Conservation (phyloP, 2,113 vertebrate species). For the Alectura lathami region DNA sequence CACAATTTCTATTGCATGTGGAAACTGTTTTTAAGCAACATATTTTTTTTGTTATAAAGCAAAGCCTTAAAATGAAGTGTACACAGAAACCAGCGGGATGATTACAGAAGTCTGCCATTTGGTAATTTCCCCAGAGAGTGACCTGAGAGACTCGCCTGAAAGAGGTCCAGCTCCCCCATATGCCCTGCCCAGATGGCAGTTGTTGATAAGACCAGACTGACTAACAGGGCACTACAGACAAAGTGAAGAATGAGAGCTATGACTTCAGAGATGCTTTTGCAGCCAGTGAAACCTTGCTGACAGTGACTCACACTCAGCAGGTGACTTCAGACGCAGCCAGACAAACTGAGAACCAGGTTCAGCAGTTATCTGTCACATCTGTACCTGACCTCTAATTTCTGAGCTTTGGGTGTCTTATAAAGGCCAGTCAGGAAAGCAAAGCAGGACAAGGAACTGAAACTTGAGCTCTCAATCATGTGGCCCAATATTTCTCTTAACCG, state of each 20-base stretch:
- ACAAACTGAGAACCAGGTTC: background rate
- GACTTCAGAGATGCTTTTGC: background rate
- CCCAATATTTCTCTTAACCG: background rate
- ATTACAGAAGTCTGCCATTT: constrained; percentile 1
- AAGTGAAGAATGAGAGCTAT: background rate
- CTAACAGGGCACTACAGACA: background rate
- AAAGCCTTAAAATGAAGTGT: background rate
- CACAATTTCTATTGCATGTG: background rate
- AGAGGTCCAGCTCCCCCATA: constrained; percentile 15
- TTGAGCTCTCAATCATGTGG: background rate
- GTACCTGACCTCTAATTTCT: background rate
- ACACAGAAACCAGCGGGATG: background rate
- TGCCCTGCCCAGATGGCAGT: constrained; percentile 15
- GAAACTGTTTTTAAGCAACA: background rate
- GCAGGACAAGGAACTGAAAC: background rate
- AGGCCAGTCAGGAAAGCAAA: background rate
- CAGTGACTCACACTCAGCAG: background rate
- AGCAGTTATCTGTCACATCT: background rate
- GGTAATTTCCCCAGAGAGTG: background rate
- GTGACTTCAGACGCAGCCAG: background rate
- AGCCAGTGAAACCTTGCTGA: background rate
- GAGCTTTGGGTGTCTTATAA: background rate
- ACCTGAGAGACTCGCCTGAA: background rate
- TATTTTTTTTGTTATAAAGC: background rate
- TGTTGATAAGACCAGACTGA: background rate